These are phyloP conservation scores for Falco biarmicus DNA, from an alignment of 2,797 vertebrate species.

Conservation along the genomic window DNA sequence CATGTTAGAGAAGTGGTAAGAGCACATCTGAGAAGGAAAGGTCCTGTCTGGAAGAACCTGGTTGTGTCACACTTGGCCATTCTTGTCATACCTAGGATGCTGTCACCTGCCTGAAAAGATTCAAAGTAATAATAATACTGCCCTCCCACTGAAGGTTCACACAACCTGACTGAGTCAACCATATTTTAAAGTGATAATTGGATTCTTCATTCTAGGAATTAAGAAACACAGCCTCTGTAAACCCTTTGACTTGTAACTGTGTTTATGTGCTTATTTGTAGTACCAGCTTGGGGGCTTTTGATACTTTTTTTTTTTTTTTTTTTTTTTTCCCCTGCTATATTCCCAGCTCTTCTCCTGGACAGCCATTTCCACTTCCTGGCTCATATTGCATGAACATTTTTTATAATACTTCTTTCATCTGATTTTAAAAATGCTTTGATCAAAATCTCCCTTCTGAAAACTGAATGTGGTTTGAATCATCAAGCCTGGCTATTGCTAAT, in stretches of 20 bases:
- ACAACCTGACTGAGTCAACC: background rate
- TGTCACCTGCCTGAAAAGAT: background rate
- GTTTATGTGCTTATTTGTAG: background rate
- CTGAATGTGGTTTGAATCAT: constrained; percentile 60
- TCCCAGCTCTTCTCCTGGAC: constrained; percentile 24
- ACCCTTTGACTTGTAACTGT: background rate
- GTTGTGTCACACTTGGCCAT: background rate
- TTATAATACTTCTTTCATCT: constrained; percentile 48
- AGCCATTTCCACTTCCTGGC: constrained; percentile 38
- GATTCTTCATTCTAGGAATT: background rate
- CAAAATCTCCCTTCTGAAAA: constrained; percentile 40
- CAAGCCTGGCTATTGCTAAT: background rate
- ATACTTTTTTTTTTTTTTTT: background rate
- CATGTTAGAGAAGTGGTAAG: background rate
- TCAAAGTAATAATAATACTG: background rate
- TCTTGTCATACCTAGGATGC: background rate
- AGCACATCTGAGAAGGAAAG: background rate
- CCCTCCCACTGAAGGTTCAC: background rate
- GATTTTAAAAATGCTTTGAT: constrained; percentile 65
- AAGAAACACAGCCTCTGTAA: background rate
- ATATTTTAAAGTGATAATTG: background rate
- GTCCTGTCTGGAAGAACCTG: background rate
- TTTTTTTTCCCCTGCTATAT: background rate
- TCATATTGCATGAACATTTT: constrained; percentile 40
- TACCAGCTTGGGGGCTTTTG: background rate